Percentiles rank a stretch among this genome's conserved stretches.
These are phyloP conservation scores for Drosophila neutralis DNA, from an alignment of 2,888 invertebrate species.

Conservation along the genomic window DNA sequence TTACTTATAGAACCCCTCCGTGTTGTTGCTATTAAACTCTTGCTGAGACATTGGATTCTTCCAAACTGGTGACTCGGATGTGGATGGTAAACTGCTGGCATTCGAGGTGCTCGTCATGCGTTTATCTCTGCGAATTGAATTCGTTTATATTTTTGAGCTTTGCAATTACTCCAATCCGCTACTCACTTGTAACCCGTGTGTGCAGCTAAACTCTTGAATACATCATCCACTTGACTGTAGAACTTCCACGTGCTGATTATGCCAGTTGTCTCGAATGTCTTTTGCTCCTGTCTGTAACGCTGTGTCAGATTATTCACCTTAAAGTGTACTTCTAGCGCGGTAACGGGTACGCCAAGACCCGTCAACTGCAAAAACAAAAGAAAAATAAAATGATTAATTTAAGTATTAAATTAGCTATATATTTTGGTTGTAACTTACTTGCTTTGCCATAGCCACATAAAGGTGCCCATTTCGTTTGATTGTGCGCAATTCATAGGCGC, in stretches of 20 bases:
- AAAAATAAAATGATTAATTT: neutral
- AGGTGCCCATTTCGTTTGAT: conserved; percentile 85
- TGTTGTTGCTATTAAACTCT: conserved; percentile 84
- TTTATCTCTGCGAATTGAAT: conserved; percentile 76
- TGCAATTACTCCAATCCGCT: neutral
- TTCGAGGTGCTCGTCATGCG: conserved; percentile 84
- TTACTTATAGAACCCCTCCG: conserved; percentile 84
- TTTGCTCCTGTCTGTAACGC: conserved; percentile 84
- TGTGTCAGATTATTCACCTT: conserved; percentile 84
- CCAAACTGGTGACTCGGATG: conserved; percentile 84
- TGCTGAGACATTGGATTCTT: conserved; percentile 85
- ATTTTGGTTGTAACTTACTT: conserved; percentile 34
- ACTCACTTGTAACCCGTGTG: conserved; percentile 82
- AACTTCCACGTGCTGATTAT: conserved; percentile 84
- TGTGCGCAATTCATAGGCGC: conserved; percentile 84
- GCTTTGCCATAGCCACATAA: conserved; percentile 85
- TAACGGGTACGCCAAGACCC: conserved; percentile 83
- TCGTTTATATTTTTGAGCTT: neutral
- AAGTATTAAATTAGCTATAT: neutral
- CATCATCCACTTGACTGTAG: conserved; percentile 84
- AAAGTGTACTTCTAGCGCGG: conserved; percentile 84
- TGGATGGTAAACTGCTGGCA: conserved; percentile 83
- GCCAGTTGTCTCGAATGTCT: conserved; percentile 84
- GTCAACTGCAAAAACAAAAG: conserved; percentile 68
- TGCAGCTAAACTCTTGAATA: conserved; percentile 83